phyloP scores from a whole-genome alignment of 2,797 vertebrate species.

The Tokudaia muenninki region DNA sequence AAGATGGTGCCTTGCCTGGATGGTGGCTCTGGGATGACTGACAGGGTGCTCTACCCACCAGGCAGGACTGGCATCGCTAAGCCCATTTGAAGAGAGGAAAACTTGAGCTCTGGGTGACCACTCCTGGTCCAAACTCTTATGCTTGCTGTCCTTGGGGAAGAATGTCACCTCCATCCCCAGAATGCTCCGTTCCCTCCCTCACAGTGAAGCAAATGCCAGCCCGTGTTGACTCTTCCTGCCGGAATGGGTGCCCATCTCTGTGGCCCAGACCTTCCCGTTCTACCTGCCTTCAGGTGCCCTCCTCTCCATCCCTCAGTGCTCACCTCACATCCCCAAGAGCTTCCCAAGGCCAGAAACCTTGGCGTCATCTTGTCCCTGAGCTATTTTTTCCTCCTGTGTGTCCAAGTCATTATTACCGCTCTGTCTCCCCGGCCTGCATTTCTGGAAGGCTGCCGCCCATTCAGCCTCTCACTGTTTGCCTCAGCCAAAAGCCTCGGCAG shows the following conservation, averaged over 20 bases:
- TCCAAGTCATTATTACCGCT: constrained; percentile 83
- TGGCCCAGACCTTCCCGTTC: neutral
- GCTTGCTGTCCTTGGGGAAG: neutral
- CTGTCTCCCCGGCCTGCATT: constrained; percentile 78
- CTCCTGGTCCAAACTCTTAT: neutral
- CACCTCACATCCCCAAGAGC: constrained; percentile 66
- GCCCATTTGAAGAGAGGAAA: constrained; percentile 19
- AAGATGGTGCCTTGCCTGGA: neutral
- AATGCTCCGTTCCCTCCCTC: neutral
- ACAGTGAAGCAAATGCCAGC: neutral
- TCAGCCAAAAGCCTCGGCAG: constrained; percentile 76
- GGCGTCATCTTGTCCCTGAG: constrained; percentile 80
- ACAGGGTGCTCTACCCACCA: neutral
- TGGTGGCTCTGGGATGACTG: neutral
- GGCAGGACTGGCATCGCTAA: neutral
- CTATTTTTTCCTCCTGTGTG: constrained; percentile 82
- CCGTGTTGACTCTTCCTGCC: neutral
- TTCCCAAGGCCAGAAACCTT: constrained; percentile 78
- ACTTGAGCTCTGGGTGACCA: neutral
- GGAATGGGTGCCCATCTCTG: neutral
- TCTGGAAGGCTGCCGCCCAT: constrained; percentile 83
- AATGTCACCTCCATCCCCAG: neutral
- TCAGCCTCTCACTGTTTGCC: constrained; percentile 69
- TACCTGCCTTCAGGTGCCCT: constrained; percentile 40
- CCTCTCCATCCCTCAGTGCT: constrained; percentile 3